phyloP scores from a whole-genome alignment of 2,113 vertebrate species.

The Saccopteryx bilineata region DNA sequence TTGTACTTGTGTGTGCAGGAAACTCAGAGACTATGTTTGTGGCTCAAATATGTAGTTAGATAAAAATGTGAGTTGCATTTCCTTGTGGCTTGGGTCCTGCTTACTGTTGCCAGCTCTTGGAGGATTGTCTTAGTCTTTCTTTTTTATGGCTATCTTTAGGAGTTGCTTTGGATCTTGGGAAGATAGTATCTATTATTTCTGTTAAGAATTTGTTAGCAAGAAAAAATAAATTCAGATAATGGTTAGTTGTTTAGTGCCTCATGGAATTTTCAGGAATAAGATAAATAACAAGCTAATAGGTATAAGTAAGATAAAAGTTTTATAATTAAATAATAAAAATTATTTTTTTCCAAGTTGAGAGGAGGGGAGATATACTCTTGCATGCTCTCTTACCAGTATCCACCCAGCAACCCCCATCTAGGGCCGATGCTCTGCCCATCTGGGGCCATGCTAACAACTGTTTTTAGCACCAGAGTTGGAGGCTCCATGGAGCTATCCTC shows the following conservation, averaged over 20 bases:
- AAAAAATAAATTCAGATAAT: constrained; percentile 7
- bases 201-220: not conserved
- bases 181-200: not conserved
- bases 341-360: not conserved
- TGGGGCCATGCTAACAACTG: no score
- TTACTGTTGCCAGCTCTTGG: not conserved
- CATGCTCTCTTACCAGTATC: no score
- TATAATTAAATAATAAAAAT: not conserved
- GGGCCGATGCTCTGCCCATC: no score
- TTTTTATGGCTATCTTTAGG: not conserved
- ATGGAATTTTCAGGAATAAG: not conserved
- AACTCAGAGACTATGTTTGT: not conserved
- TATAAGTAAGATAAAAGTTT: not conserved
- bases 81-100: not conserved
- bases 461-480: no score
- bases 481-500: no score
- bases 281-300: not conserved
- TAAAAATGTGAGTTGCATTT: not conserved
- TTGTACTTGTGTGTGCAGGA: not conserved
- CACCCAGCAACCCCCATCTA: no score
- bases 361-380: no score
- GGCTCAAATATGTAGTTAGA: not conserved
- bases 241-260: not conserved
- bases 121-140: not conserved
- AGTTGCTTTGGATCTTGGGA: not conserved